phyloP scores from a whole-genome alignment of 2,113 vertebrate genomes.

The Ictalurus furcatus region DNA sequence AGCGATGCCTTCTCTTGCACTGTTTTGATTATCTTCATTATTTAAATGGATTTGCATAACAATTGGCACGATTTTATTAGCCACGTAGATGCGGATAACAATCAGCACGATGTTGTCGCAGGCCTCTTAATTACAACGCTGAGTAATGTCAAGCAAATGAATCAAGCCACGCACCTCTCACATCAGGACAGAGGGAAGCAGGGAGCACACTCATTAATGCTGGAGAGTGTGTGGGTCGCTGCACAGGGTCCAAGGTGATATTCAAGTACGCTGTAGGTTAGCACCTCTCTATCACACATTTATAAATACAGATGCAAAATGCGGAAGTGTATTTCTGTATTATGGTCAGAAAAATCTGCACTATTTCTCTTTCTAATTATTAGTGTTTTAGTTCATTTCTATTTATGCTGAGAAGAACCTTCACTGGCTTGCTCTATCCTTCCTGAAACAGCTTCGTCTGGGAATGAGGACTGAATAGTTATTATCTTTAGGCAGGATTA shows the following conservation, averaged over 20 bases:
- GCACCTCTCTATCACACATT: constrained; percentile 42
- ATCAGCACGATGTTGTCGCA: constrained; percentile 54
- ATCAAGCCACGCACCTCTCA: constrained; percentile 59
- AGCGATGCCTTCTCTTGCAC: constrained; percentile 30
- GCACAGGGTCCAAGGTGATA: constrained; percentile 45
- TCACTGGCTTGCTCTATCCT: constrained; percentile 56
- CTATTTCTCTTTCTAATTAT: constrained; percentile 66
- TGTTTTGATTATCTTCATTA: constrained; percentile 57
- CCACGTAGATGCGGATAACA: constrained; percentile 50
- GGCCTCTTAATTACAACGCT: constrained; percentile 56
- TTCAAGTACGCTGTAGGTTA: constrained; percentile 44
- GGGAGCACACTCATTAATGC: constrained; percentile 50
- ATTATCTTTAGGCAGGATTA: constrained; percentile 76
- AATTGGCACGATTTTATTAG: constrained; percentile 57
- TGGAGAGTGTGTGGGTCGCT: constrained; percentile 42
- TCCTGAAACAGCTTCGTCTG: constrained; percentile 70
- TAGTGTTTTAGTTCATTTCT: constrained; percentile 64
- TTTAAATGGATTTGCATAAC: constrained; percentile 58
- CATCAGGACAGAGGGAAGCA: constrained; percentile 51
- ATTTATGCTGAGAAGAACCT: constrained; percentile 63
- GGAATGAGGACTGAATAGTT: constrained; percentile 76
- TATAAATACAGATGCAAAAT: constrained; percentile 46
- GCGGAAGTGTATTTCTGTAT: constrained; percentile 62
- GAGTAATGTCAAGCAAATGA: constrained; percentile 61
- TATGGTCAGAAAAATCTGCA: constrained; percentile 54